Conservation (phyloP, 1,140 invertebrate species). For the Chrysomallon squamiferum region DNA sequence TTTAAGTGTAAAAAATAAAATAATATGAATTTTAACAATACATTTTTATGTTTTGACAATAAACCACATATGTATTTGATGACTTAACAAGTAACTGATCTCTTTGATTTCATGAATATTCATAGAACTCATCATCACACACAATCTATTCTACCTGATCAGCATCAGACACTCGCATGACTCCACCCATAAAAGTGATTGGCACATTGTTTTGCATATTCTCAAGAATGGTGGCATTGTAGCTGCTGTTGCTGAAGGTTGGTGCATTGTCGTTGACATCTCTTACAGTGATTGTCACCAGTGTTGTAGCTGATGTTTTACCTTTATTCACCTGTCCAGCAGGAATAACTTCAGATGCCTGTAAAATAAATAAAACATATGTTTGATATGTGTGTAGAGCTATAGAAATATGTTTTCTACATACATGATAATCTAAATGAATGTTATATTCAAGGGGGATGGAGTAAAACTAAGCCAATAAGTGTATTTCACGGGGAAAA, state of each 20-base stretch:
- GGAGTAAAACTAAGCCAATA: too few species aligned
- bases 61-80: too few species aligned
- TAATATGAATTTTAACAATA: too few species aligned
- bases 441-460: too few species aligned
- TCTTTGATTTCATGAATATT: too few species aligned
- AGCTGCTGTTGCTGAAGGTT: conserved; percentile 77
- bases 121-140: conserved; percentile 1
- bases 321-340: conserved; percentile 64
- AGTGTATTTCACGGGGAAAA: too few species aligned
- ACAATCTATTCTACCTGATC: conserved; percentile 82
- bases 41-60: too few species aligned
- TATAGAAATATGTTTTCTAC: too few species aligned
- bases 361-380: not conserved
- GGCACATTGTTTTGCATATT: conserved; percentile 87
- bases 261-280: conserved; percentile 95
- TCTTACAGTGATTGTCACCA: conserved; percentile 90
- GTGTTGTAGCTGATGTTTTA: conserved; percentile 79
- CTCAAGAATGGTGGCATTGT: conserved; percentile 89
- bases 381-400: too few species aligned
- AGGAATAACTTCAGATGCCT: conserved; percentile 37
- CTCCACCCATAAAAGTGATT: conserved; percentile 77
- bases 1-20: too few species aligned
- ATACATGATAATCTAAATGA: too few species aligned
- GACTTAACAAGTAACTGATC: too few species aligned
- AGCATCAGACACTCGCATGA: conserved; percentile 89